Conservation (phyloP, 2,113 vertebrate genomes). For the Esox niger region DNA sequence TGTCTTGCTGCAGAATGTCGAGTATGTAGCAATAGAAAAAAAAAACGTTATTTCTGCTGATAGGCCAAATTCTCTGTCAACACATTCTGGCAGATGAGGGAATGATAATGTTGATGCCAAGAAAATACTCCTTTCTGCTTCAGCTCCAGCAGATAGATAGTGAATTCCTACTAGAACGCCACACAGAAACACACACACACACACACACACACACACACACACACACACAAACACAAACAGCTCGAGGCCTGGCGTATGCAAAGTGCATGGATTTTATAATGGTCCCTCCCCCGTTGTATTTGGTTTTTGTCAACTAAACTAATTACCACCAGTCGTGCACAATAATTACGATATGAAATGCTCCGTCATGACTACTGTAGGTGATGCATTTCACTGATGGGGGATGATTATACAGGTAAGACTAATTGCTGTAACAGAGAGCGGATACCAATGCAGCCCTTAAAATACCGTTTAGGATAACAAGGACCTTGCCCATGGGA, state of each 20-base stretch:
- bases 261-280: neutral
- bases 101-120: conserved; percentile 65
- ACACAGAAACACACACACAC: conserved; percentile 22
- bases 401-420: conserved; percentile 73
- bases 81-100: conserved; percentile 68
- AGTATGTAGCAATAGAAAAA: conserved; percentile 33
- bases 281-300: conserved; percentile 29
- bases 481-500: conserved; percentile 6
- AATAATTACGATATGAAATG: conserved; percentile 70
- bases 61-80: conserved; percentile 69
- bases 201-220: conserved; percentile 18
- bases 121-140: conserved; percentile 45
- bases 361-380: conserved; percentile 62
- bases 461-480: conserved; percentile 45
- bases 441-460: conserved; percentile 68
- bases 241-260: conserved; percentile 11
- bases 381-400: conserved; percentile 63
- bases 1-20: conserved; percentile 61
- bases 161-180: neutral
- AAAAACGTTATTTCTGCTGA: conserved; percentile 68
- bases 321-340: conserved; percentile 71
- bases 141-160: conserved; percentile 60
- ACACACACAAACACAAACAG: conserved; percentile 24
- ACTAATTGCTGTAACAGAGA: conserved; percentile 63
- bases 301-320: conserved; percentile 69